phyloP scores from a whole-genome alignment of 2,113 vertebrate species.

The Marmota monax region DNA sequence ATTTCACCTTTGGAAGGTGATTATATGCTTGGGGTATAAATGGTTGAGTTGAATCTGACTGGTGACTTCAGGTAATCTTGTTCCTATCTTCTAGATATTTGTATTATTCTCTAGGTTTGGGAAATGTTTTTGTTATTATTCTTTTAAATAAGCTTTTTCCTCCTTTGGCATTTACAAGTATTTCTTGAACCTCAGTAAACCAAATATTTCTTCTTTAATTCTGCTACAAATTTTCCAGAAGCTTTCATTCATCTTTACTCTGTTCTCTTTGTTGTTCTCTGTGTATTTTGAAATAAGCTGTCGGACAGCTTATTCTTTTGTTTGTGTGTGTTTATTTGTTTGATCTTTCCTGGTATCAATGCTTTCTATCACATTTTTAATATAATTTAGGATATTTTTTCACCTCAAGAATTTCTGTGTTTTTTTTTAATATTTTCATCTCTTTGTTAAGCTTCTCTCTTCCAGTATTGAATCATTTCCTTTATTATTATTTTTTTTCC shows the following conservation, averaged over 20 bases:
- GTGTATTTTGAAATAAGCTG: not conserved
- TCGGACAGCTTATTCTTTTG: not conserved
- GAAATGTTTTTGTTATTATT: not conserved
- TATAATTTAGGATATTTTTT: not conserved
- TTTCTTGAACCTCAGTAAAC: not conserved
- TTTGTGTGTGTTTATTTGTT: not conserved
- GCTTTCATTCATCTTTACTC: not conserved
- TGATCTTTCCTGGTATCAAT: too few species aligned
- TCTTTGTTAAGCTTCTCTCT: not conserved
- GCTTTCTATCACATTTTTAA: not conserved
- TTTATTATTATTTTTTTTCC: not conserved
- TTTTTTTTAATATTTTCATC: not conserved
- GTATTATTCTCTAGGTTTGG: not conserved
- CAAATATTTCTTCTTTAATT: not conserved
- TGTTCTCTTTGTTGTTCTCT: not conserved
- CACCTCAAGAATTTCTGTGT: not conserved
- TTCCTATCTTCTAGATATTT: not conserved
- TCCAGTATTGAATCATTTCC: not conserved
- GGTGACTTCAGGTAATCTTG: not conserved
- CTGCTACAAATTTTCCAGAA: not conserved
- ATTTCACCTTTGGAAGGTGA: not conserved
- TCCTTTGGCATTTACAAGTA: not conserved
- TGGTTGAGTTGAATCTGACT: not conserved
- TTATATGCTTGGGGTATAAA: not conserved
- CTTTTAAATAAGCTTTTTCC: not conserved